These are phyloP conservation scores for Sebastes melanostomus DNA, from an alignment of 2,797 vertebrate genomes.

Conservation along the genomic window DNA sequence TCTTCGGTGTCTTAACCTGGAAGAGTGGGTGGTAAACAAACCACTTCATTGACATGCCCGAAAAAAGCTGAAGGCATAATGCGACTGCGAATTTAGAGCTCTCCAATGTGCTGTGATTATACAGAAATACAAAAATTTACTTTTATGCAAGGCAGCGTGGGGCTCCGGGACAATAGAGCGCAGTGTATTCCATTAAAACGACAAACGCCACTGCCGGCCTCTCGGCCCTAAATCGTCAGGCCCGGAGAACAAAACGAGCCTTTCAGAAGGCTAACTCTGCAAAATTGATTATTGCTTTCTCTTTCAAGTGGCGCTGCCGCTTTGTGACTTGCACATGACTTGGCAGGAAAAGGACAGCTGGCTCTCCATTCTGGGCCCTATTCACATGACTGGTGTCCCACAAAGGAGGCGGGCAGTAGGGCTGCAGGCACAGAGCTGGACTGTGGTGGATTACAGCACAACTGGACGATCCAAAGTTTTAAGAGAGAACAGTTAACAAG, in stretches of 20 bases:
- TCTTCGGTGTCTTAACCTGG: conserved; percentile 48
- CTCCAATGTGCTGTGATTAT: conserved; percentile 46
- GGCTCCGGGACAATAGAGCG: conserved; percentile 62
- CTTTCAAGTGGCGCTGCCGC: conserved; percentile 76
- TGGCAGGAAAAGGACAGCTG: conserved; percentile 79
- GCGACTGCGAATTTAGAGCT: conserved; percentile 41
- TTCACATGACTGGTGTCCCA: conserved; percentile 78
- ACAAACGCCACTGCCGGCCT: conserved; percentile 59
- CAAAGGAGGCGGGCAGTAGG: conserved; percentile 62
- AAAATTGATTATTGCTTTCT: conserved; percentile 81
- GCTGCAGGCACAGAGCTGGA: conserved; percentile 39
- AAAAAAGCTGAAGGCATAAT: conserved; percentile 37
- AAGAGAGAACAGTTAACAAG: conserved; percentile 23
- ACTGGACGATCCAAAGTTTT: conserved; percentile 21
- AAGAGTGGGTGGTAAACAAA: conserved; percentile 47
- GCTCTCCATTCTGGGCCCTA: conserved; percentile 64
- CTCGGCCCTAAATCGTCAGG: conserved; percentile 53
- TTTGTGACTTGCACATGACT: conserved; percentile 84
- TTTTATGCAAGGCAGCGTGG: conserved; percentile 46
- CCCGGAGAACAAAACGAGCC: conserved; percentile 70
- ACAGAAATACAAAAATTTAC: conserved; percentile 64
- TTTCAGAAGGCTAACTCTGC: conserved; percentile 72
- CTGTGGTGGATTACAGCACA: conserved; percentile 15
- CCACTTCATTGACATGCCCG: conserved; percentile 18
- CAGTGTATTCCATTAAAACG: conserved; percentile 70